Evolutionary conservation across 64 coral and sea anemone genomes (phyloP), one percentile per base, ranked within the genome.

Genomic region (Pocillopora damicornis): DNA sequence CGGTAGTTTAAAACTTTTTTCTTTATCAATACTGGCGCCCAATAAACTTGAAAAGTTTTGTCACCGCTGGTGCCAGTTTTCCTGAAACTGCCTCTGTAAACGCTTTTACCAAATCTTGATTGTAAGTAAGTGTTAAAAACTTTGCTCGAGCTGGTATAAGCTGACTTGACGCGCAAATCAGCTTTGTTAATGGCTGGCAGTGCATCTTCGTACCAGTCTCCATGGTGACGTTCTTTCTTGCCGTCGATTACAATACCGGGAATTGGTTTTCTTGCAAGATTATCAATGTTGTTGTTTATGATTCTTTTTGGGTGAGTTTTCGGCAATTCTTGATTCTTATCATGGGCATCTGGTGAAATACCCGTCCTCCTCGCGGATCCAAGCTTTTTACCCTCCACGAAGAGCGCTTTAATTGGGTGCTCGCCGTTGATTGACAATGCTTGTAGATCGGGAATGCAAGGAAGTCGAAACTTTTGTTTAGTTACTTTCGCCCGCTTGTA

Each of bases 31-130:
- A 83, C 63, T 45, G 62, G 80, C 30, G 80, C 61, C 80, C 80
- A 83, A 66, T 66, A 82, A 20, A 82, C 60, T 36, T 67, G 80
- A 35, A 20, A 67, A n/a, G 65, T 83, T 66, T 83, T 66, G 15
- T 63, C 30, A 12, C 34, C 61, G 6, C 35, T 30, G 6, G 6
- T 18, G 5, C 10, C 61, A 1, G 62, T 83, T 63, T 83, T 83
- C 34, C 45, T 83, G 61, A 2, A 10, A 0, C 13, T 22, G 35
- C 30, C 11, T 45, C 11, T 9, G 22, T 38, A 36, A 66, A 83
- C 35, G 36, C 80, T 83, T 83, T 83, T 83, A 12, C 80, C 80
- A 18, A 66, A 83, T 66, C 80, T 66, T 66, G 80, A 67, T 83
- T 83, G 60, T 16, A 67, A 11, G n/a, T 66, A 68, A 13, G 15